phyloP scores from a whole-genome alignment of 1,140 invertebrate genomes.

The Penaeus indicus region DNA sequence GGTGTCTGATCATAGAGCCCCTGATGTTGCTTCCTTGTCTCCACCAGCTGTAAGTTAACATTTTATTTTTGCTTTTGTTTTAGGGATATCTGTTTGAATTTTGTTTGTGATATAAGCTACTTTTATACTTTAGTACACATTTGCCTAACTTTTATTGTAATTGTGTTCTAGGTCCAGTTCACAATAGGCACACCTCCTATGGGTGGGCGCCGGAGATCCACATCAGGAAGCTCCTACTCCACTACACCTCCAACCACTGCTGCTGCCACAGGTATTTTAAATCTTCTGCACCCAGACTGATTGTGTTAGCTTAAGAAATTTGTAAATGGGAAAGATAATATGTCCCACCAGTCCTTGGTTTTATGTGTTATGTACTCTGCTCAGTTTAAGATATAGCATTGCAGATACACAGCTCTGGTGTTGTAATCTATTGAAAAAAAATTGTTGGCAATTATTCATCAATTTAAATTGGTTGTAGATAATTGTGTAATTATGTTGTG shows the following conservation, averaged over 20 bases:
- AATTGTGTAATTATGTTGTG: no score
- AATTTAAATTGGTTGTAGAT: no score
- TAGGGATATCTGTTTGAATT: neutral
- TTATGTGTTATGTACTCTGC: no score
- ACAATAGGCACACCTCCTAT: constrained; percentile 72
- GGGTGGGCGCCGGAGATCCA: constrained; percentile 61
- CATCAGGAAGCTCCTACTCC: constrained; percentile 64
- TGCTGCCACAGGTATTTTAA: neutral
- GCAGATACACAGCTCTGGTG: no score
- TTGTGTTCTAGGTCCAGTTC: constrained; percentile 69
- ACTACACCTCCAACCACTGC: constrained; percentile 52
- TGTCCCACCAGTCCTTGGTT: no score
- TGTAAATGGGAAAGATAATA: no score
- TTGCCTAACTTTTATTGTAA: neutral
- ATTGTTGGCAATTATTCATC: no score
- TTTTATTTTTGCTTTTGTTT: neutral
- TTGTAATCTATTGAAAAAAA: no score
- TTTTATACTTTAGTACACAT: neutral
- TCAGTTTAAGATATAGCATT: no score
- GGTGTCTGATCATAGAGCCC: constrained; percentile 56
- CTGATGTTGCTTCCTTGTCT: constrained; percentile 57
- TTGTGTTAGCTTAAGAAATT: no score
- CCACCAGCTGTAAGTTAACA: constrained; percentile 65
- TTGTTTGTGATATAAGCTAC: neutral
- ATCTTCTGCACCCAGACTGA: no score